Base-by-base conservation (phyloP, 2,113 vertebrate species). In the Marmota monax region DNA sequence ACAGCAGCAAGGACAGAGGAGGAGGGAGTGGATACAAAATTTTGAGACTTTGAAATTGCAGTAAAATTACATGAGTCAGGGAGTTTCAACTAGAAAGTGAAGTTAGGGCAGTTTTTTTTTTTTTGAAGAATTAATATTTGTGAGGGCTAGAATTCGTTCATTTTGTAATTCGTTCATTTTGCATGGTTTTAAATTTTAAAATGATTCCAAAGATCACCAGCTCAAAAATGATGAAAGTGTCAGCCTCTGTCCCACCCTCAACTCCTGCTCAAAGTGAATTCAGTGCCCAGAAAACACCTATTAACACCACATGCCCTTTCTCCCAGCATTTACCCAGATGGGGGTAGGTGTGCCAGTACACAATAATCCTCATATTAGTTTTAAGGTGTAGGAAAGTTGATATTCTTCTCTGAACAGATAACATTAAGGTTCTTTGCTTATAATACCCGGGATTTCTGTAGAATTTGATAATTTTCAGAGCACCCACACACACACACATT, bases 31-130 rank as follows among this genome's bases (percentile, higher is more conserved):
- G 34, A 84, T 34, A 58, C 83, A 92, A 72, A 87, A 76, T 74
- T 82, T 45, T n/a, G 89, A 96, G 86, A 76, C 20, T 74, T 67
- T 72, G 77, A 86, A 97, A 84, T 42, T 84, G 76, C 84, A 82
- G 85, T 79, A 65, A 92, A 90, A 95, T 88, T 39, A 73, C 92
- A 42, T 73, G 77, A 97, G 86, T 94, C 91, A 97, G 90, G 93
- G 82, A 95, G 32, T 72, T 51, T 93, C 77, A 48, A 74, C 73
- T 83, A 76, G 89, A 93, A 96, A 88, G 69, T 69, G 61, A 97
- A 90, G 65, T 69, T 67, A 87, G 65, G 63, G 23, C 45, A 53
- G 48, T 39, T 82, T 95, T 94, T 45, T 45, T 7, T 8, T 80
- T 72, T 80, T 72, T 90, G 53, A 95, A 82, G 67, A 94, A 80